These are phyloP conservation scores for Periophthalmus modestus DNA, from an alignment of 2,113 vertebrate genomes.

Conservation along the genomic window DNA sequence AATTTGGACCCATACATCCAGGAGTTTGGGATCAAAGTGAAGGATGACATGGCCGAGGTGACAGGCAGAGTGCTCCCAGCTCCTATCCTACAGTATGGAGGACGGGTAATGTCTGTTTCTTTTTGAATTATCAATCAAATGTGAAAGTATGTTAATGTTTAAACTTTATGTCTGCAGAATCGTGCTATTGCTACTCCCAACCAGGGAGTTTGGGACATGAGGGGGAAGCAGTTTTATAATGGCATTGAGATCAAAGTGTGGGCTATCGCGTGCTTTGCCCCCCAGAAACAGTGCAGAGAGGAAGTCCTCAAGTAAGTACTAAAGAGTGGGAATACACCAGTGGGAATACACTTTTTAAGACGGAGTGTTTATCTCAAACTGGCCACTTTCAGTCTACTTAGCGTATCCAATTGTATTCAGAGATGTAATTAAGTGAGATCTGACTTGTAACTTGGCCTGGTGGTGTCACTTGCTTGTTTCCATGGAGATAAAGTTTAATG, in stretches of 20 bases:
- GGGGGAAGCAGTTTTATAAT: slow-evolving; percentile 99
- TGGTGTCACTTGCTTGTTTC: too few species aligned
- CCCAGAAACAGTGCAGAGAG: slow-evolving; percentile 98
- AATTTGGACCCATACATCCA: slow-evolving; percentile 99
- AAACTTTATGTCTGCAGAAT: slow-evolving; percentile 81
- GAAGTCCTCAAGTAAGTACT: slow-evolving; percentile 96
- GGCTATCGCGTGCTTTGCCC: slow-evolving; percentile 99
- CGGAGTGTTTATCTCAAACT: background rate
- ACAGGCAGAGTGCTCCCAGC: slow-evolving; percentile 94
- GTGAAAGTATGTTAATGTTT: slow-evolving; percentile 1
- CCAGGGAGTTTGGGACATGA: slow-evolving; percentile 99
- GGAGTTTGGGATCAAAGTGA: slow-evolving; percentile 99
- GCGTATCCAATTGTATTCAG: background rate
- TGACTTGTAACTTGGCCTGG: too few species aligned
- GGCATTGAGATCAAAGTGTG: slow-evolving; percentile 99
- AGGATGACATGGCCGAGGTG: slow-evolving; percentile 98
- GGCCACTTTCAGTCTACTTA: background rate
- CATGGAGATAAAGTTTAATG: too few species aligned
- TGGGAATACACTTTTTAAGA: background rate
- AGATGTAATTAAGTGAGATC: background rate
- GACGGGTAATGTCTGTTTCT: slow-evolving; percentile 81
- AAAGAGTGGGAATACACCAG: slow-evolving; percentile 5
- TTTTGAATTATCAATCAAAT: background rate
- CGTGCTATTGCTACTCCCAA: slow-evolving; percentile 98
- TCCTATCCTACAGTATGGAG: slow-evolving; percentile 97